These are phyloP conservation scores for Drosophila sp. DNA, from an alignment of 1,140 invertebrate genomes.

Conservation along the genomic window DNA sequence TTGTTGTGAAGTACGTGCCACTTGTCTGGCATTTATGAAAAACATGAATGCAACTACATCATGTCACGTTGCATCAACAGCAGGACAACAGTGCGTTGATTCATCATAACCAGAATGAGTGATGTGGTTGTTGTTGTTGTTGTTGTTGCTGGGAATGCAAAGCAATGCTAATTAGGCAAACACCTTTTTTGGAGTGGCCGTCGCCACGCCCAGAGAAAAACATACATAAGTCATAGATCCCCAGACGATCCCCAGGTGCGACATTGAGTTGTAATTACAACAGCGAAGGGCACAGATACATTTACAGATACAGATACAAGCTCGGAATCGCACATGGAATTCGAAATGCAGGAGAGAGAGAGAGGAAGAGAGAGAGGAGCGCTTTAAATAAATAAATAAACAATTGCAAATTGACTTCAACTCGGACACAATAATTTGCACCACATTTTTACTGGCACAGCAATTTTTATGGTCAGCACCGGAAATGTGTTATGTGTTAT, in stretches of 20 bases:
- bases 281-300: constrained; percentile 23
- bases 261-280: constrained; percentile 47
- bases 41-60: constrained; percentile 47
- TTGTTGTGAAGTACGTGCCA: constrained; percentile 50
- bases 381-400: constrained; percentile 49
- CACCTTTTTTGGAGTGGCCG: constrained; percentile 28
- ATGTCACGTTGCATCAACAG: constrained; percentile 53
- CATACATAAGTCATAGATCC: constrained; percentile 33
- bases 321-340: background rate
- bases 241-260: constrained; percentile 21
- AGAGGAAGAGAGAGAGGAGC: background rate
- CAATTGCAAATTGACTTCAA: constrained; percentile 53
- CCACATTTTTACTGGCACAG: constrained; percentile 13
- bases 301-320: background rate
- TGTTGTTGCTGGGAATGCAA: constrained; percentile 14
- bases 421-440: constrained; percentile 33
- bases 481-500: constrained; percentile 41
- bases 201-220: constrained; percentile 22
- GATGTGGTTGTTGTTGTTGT: constrained; percentile 6
- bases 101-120: constrained; percentile 16
- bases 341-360: background rate
- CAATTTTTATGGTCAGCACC: constrained; percentile 36
- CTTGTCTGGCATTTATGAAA: constrained; percentile 48
- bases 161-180: constrained; percentile 48
- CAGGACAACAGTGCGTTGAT: constrained; percentile 25